phyloP scores from a whole-genome alignment of 2,797 vertebrate genomes.

The Oreochromis grahami region DNA sequence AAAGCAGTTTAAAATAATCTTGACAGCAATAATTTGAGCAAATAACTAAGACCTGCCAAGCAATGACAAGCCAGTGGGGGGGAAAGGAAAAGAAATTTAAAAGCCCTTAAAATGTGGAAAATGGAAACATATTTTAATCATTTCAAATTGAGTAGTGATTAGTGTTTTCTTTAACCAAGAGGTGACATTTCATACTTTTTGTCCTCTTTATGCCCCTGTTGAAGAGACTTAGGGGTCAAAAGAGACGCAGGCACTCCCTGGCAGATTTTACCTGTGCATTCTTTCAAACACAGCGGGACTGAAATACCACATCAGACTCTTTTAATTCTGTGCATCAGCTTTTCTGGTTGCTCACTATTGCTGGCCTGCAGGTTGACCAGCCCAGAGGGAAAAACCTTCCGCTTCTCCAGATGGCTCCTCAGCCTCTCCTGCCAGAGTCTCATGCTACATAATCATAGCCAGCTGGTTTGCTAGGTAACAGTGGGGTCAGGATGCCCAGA shows the following conservation, averaged over 20 bases:
- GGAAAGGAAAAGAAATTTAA: too few relatives aligned
- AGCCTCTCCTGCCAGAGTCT: slow-evolving; percentile 38
- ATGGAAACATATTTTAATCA: not conserved
- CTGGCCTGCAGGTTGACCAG: slow-evolving; percentile 38
- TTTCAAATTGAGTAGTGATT: not conserved
- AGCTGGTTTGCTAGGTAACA: slow-evolving; percentile 57
- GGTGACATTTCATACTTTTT: not conserved
- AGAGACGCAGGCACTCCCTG: not conserved
- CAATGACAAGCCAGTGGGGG: not conserved
- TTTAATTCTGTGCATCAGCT: not conserved
- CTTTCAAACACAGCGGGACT: not conserved
- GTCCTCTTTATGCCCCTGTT: not conserved
- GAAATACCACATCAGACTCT: not conserved
- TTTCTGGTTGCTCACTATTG: not conserved
- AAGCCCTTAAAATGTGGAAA: not conserved
- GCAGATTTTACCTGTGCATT: not conserved
- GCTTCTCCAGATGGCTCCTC: slow-evolving; percentile 57
- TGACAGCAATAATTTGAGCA: not conserved
- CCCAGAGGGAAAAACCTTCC: slow-evolving; percentile 36
- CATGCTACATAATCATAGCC: slow-evolving; percentile 61
- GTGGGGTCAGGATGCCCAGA: slow-evolving; percentile 51
- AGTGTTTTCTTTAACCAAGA: not conserved
- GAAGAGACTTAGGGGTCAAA: not conserved
- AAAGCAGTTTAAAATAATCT: not conserved
- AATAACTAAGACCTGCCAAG: not conserved